Evolutionary conservation across 2,797 vertebrate species (phyloP).

Genomic region (Clarias pachynema): DNA sequence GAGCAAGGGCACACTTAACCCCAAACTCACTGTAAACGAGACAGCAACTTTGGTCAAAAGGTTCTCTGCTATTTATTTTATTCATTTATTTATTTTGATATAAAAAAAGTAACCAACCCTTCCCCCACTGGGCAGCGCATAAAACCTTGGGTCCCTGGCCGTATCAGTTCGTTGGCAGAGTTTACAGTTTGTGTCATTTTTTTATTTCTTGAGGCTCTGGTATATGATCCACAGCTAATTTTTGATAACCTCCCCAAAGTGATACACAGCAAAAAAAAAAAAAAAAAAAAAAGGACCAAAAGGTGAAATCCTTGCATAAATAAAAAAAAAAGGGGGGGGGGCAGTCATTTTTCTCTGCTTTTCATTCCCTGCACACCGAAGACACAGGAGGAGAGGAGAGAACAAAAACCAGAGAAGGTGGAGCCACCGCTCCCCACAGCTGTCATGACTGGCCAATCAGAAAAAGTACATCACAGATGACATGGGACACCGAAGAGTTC

Average conservation of each 20-base stretch:
- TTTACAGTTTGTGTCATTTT: conserved; percentile 74
- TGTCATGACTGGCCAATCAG: conserved; percentile 99
- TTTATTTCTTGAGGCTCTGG: conserved; percentile 65
- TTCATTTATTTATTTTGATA: conserved; percentile 77
- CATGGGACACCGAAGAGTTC: conserved; percentile 99
- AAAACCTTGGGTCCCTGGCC: conserved; percentile 80
- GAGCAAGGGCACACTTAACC: conserved; percentile 85
- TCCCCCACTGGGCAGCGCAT: conserved; percentile 87
- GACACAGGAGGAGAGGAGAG: conserved; percentile 52
- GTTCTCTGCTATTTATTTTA: conserved; percentile 82
- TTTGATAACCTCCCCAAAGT: conserved; percentile 80
- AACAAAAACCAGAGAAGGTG: conserved; percentile 70
- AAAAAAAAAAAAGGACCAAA: conserved; percentile 89
- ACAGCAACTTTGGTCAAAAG: conserved; percentile 99
- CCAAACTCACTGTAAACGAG: conserved; percentile 99
- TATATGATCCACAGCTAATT: conserved; percentile 76
- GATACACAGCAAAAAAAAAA: conserved; percentile 75
- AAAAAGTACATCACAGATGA: conserved; percentile 99
- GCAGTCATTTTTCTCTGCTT: conserved; percentile 93
- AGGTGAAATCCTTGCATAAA: conserved; percentile 99
- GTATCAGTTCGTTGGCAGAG: conserved; percentile 74
- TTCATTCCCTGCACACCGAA: conserved; percentile 89
- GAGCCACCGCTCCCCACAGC: conserved; percentile 92
- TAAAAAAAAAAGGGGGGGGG: conserved; percentile 78
- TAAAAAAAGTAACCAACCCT: conserved; percentile 83